phyloP scores from a whole-genome alignment of 1,140 invertebrate genomes.

The Drosophila suzukii region DNA sequence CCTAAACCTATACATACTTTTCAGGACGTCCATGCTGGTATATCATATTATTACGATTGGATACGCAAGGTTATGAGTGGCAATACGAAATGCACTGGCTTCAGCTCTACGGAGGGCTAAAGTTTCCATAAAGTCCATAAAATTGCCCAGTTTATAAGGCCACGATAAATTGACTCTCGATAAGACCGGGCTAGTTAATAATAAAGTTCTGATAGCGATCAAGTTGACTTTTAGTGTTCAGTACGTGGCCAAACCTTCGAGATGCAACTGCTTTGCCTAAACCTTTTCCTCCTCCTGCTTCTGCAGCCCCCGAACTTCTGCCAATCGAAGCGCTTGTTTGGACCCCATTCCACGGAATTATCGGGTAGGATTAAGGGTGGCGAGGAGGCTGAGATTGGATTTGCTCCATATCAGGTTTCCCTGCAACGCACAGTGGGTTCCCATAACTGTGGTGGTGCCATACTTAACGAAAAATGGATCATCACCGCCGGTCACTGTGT shows the following conservation, averaged over 20 bases:
- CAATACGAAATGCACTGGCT: conserved; percentile 39
- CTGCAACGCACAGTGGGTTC: conserved; percentile 45
- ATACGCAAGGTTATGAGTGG: conserved; percentile 53
- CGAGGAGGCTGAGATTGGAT: conserved; percentile 71
- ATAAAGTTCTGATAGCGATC: conserved; percentile 37
- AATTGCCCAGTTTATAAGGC: conserved; percentile 25
- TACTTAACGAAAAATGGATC: conserved; percentile 80
- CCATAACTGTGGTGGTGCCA: conserved; percentile 84
- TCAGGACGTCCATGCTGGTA: conserved; percentile 84
- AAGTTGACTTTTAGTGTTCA: conserved; percentile 36
- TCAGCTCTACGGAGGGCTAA: conserved; percentile 10
- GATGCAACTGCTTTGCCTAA: conserved; percentile 48
- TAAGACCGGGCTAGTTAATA: conserved; percentile 27
- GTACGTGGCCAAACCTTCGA: conserved; percentile 19
- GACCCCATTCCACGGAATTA: background rate
- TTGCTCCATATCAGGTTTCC: conserved; percentile 84
- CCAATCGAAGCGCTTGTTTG: conserved; percentile 27
- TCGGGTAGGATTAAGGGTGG: conserved; percentile 84
- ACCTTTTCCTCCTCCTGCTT: conserved; percentile 26
- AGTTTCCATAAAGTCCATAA: conserved; percentile 19
- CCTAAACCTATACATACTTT: background rate
- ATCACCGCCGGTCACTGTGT: conserved; percentile 84
- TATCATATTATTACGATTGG: conserved; percentile 66
- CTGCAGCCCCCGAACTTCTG: conserved; percentile 4
- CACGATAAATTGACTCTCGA: conserved; percentile 37